These are phyloP conservation scores for Cheilosia impressa DNA, from an alignment of 2,888 invertebrate species.

Conservation along the genomic window DNA sequence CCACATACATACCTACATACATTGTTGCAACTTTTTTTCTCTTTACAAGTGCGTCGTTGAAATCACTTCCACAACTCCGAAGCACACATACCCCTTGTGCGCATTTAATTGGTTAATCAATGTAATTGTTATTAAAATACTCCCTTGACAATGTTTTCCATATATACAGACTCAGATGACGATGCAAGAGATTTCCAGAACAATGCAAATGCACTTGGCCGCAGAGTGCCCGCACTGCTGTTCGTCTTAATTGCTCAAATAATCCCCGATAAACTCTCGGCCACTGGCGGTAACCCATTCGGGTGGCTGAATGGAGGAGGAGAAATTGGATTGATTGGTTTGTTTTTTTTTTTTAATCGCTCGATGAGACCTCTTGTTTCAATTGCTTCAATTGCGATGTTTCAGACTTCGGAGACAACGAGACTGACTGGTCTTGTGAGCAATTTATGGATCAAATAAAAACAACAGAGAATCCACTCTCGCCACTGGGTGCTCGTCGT, in stretches of 20 bases:
- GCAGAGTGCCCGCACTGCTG: background rate
- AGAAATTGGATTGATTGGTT: slow-evolving; percentile 26
- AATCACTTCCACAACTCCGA: background rate
- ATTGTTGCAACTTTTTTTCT: too few relatives aligned
- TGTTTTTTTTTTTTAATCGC: slow-evolving; percentile 12
- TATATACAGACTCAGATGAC: background rate
- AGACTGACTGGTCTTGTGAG: slow-evolving; percentile 25
- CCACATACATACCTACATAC: too few relatives aligned
- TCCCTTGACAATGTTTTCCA: slow-evolving; percentile 25
- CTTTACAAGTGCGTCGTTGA: background rate
- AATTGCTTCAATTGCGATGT: slow-evolving; percentile 55
- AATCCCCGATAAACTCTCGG: slow-evolving; percentile 48
- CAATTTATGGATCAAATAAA: slow-evolving; percentile 1
- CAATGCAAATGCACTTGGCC: slow-evolving; percentile 20
- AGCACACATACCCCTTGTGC: slow-evolving; percentile 1
- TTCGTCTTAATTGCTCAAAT: slow-evolving; percentile 64
- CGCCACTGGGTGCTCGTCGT: background rate
- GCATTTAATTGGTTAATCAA: slow-evolving; percentile 61
- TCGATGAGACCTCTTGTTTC: slow-evolving; percentile 42
- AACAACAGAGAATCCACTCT: slow-evolving; percentile 4
- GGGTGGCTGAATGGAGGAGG: slow-evolving; percentile 25
- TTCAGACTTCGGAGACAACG: slow-evolving; percentile 18
- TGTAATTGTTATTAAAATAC: slow-evolving; percentile 57
- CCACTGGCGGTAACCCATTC: slow-evolving; percentile 40
- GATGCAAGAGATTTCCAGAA: slow-evolving; percentile 8